Evolutionary conservation across 2,113 vertebrate species (phyloP), one percentile per base, ranked within the genome.

Genomic region (Leucopsar rothschildi): DNA sequence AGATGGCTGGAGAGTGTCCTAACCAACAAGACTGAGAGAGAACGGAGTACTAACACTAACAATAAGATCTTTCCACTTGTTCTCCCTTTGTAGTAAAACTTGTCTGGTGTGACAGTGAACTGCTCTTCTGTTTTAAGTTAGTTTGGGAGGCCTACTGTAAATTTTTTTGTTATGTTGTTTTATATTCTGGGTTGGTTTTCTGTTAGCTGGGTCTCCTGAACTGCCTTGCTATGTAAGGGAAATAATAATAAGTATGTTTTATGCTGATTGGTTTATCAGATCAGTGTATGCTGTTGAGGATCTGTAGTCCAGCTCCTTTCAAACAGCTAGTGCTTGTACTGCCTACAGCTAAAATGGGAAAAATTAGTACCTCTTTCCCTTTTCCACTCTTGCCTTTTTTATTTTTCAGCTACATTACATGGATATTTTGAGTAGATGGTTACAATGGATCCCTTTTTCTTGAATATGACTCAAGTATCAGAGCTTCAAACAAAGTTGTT

Each of bases 401-500:
- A 33, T 94, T 91, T 94, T 87, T 93, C 47, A 39, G 19, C 47
- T 77, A 4, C 39, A 35, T 80, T 90, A 65, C 50, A 40, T 61
- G 75, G 22, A 6, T 87, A 39, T 68, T 95, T 82, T 85, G 75
- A 73, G 50, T 49, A 64, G 73, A 39, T 15, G 20, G 23, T 89
- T 91, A 95, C 55, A 93, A 82, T 93, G 55, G 35, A 52, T 90
- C 35, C 49, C 59, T 93, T 95, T 52, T 68, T 90, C 82, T 85
- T 90, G 53, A 91, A 6, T 85, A 37, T 85, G 82, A 64, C 64
- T 93, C 28, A 55, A 79, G 39, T 79, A 61, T 82, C 21, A 56
- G 27, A 47, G 75, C 66, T 87, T 92, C 42, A 56, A 45, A 75
- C 31, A 65, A 89, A 71, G 19, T 72, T 87, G 63, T 95, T 93